Percentiles rank a stretch among this genome's conserved stretches.
Evolutionary conservation across 2,113 vertebrate species (phyloP).

Genomic region (Zeus faber): DNA sequence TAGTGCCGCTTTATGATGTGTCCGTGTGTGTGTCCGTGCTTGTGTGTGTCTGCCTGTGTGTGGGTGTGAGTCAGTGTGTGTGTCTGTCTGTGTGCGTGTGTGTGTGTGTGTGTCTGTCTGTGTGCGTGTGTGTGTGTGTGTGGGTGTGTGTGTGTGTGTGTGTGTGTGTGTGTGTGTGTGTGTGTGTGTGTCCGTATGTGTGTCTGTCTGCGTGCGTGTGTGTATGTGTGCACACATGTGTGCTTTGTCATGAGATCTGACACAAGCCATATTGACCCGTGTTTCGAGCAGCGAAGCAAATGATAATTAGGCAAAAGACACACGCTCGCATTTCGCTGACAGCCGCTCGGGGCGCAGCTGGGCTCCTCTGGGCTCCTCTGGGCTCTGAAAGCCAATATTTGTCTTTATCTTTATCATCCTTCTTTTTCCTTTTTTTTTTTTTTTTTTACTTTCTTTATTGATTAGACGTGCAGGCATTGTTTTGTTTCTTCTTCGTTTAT

Average conservation of each 20-base stretch:
- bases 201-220: background rate
- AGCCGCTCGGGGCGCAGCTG: too few relatives aligned
- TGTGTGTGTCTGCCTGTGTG: background rate
- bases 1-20: conserved; percentile 14
- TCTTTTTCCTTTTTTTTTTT: too few relatives aligned
- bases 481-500: too few relatives aligned
- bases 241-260: conserved; percentile 27
- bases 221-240: background rate
- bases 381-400: too few relatives aligned
- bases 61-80: background rate
- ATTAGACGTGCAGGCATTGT: too few relatives aligned
- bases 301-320: conserved; percentile 35
- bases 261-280: conserved; percentile 36
- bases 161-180: background rate
- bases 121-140: background rate
- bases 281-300: conserved; percentile 20
- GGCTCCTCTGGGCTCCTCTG: too few relatives aligned
- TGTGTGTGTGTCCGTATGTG: background rate
- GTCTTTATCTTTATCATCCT: too few relatives aligned
- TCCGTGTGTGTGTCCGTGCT: background rate
- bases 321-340: conserved; percentile 6
- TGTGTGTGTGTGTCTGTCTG: background rate
- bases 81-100: background rate
- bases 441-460: too few relatives aligned
- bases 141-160: background rate